phyloP scores from a whole-genome alignment of 53 echinoderm and acorn worm genomes.

The Zoroaster sp. region DNA sequence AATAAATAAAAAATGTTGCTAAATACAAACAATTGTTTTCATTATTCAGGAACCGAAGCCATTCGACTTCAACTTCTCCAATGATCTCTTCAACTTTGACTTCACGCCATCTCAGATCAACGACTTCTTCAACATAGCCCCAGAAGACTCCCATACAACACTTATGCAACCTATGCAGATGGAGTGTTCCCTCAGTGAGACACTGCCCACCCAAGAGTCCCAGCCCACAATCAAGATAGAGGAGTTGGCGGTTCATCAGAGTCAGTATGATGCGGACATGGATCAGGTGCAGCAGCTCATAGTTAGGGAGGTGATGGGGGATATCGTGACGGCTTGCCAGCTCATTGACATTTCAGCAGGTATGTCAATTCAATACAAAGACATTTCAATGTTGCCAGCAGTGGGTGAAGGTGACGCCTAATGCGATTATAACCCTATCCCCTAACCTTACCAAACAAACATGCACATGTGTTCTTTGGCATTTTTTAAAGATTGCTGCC shows the following conservation, averaged over 20 bases:
- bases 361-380: too few species aligned
- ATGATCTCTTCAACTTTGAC: conserved; percentile 28
- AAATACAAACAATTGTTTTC: background rate
- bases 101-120: background rate
- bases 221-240: background rate
- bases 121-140: background rate
- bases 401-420: too few species aligned
- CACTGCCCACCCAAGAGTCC: background rate
- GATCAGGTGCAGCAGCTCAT: conserved; percentile 66
- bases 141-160: background rate
- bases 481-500: too few species aligned
- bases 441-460: too few species aligned
- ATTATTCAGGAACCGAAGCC: background rate
- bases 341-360: conserved; percentile 67
- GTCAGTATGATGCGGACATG: conserved; percentile 50
- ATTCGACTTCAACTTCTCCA: background rate
- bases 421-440: too few species aligned
- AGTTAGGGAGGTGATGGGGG: conserved; percentile 62
- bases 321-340: conserved; percentile 66
- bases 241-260: background rate
- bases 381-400: too few species aligned
- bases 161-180: background rate
- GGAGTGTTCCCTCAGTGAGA: conserved; percentile 13
- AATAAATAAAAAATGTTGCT: background rate
- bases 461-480: too few species aligned